Percentiles rank a stretch among this genome's conserved stretches.
Evolutionary conservation across 1,140 invertebrate species (phyloP).

Genomic region (Drosophila baimaii): DNA sequence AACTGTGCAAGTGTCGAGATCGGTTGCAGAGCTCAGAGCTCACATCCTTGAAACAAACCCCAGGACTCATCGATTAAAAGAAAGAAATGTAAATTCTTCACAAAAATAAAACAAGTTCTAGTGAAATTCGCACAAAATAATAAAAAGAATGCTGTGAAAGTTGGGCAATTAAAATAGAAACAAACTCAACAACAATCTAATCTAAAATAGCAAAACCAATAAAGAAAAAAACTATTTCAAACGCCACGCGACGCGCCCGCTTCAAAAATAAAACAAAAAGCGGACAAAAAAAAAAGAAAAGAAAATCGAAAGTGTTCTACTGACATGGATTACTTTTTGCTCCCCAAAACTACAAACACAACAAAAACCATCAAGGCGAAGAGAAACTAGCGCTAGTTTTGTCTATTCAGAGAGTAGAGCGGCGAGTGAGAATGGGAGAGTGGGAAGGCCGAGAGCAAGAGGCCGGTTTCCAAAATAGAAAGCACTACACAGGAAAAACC

Average conservation of each 20-base stretch:
- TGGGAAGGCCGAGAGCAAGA: constrained; percentile 23
- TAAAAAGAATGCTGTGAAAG: constrained; percentile 48
- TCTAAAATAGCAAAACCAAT: constrained; percentile 27
- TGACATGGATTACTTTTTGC: constrained; percentile 83
- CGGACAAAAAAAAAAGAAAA: constrained; percentile 43
- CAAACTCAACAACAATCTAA: constrained; percentile 31
- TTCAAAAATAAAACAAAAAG: constrained; percentile 36
- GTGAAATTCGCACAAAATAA: constrained; percentile 20
- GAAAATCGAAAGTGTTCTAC: constrained; percentile 84
- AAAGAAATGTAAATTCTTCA: not conserved
- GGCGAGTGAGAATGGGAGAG: constrained; percentile 29
- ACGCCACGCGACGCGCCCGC: constrained; percentile 58
- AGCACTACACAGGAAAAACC: constrained; percentile 50
- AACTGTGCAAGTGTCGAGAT: constrained; percentile 82
- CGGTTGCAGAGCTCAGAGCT: constrained; percentile 31
- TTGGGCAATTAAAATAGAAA: constrained; percentile 37
- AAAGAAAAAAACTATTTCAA: constrained; percentile 13
- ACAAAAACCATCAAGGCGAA: constrained; percentile 37
- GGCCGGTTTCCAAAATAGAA: constrained; percentile 64
- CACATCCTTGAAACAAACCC: not conserved
- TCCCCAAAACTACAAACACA: constrained; percentile 48
- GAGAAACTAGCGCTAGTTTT: constrained; percentile 71
- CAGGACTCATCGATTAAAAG: constrained; percentile 19
- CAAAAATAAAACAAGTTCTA: constrained; percentile 24
- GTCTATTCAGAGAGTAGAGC: constrained; percentile 47